Percentiles rank a stretch among this genome's conserved stretches.
These are phyloP conservation scores for Macroteleia sp. DNA, from an alignment of 2,888 invertebrate genomes.

Conservation along the genomic window DNA sequence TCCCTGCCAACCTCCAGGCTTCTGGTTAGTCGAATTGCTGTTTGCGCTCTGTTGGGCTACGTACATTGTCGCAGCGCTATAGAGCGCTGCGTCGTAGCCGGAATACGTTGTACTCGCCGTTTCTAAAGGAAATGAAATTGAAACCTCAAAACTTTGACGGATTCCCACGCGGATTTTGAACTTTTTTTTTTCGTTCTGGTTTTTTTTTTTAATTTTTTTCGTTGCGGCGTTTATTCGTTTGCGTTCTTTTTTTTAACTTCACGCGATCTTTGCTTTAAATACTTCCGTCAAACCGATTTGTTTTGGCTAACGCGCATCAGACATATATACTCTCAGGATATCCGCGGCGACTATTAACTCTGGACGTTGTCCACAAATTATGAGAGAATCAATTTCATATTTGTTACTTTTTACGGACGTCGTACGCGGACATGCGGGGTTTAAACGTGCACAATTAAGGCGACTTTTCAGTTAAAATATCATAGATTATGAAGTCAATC, in stretches of 20 bases:
- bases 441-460: constrained; percentile 1
- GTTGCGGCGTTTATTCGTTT: no score
- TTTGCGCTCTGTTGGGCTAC: constrained; percentile 89
- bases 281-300: no score
- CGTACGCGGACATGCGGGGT: constrained; percentile 15
- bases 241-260: no score
- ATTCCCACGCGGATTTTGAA: constrained; percentile 36
- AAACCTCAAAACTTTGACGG: constrained; percentile 80
- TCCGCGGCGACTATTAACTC: neutral
- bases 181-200: neutral
- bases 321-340: neutral
- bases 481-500: no score
- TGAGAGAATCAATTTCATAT: constrained; percentile 79
- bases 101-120: constrained; percentile 90
- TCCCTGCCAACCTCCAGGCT: constrained; percentile 86
- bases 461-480: no score
- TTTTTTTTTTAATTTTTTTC: neutral
- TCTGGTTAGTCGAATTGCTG: constrained; percentile 84
- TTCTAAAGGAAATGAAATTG: constrained; percentile 84
- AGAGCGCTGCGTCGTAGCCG: constrained; percentile 97
- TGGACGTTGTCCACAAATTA: constrained; percentile 53
- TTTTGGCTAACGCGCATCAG: neutral
- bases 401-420: constrained; percentile 66
- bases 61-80: constrained; percentile 97
- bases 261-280: no score